phyloP scores from a whole-genome alignment of 2,113 vertebrate genomes.

The Eudorcas thomsonii region DNA sequence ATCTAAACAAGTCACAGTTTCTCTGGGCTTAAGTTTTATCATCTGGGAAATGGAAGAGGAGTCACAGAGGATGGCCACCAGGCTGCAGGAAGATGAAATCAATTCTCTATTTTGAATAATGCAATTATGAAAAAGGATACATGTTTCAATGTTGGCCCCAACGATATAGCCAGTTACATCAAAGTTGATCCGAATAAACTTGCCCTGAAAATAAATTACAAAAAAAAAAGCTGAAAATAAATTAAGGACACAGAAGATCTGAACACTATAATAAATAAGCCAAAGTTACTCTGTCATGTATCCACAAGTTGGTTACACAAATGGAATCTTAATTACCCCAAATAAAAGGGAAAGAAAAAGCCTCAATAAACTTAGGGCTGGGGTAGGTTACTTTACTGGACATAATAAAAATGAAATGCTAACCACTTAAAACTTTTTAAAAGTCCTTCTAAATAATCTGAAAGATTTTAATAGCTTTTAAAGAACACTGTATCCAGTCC shows the following conservation, averaged over 20 bases:
- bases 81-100: background rate
- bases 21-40: background rate
- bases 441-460: slow-evolving; percentile 8
- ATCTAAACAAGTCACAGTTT: background rate
- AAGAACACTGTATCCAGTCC: background rate
- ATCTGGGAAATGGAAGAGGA: background rate
- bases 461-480: background rate
- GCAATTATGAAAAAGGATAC: slow-evolving; percentile 87
- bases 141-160: slow-evolving; percentile 99
- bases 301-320: background rate
- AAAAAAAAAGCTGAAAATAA: background rate
- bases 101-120: background rate
- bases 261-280: background rate
- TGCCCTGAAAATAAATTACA: slow-evolving; percentile 87
- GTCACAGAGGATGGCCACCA: background rate
- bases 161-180: slow-evolving; percentile 99
- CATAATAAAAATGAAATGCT: background rate
- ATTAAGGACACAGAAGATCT: background rate
- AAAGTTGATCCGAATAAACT: slow-evolving; percentile 99
- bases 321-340: background rate
- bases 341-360: background rate
- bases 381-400: background rate
- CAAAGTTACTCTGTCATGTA: background rate
- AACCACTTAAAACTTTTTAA: background rate
- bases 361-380: too few species aligned